Percentiles rank a stretch among this genome's conserved stretches.
Conservation (phyloP, 1,140 invertebrate genomes). For the Panulirus ornatus region DNA sequence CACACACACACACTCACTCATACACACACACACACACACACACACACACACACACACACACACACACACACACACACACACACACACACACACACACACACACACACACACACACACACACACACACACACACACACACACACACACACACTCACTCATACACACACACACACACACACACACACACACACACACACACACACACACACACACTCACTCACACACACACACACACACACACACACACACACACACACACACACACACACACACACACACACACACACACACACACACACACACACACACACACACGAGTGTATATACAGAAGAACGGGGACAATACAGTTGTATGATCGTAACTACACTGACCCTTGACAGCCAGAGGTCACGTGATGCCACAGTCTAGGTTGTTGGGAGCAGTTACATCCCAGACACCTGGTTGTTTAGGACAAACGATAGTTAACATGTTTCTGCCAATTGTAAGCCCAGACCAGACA, state of each 20-base stretch:
- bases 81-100: not conserved
- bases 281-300: not conserved
- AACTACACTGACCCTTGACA: too few relatives aligned
- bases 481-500: too few relatives aligned
- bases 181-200: constrained; percentile 1
- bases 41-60: not conserved
- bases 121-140: not conserved
- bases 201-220: not conserved
- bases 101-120: not conserved
- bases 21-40: too few relatives aligned
- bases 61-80: constrained; percentile 4
- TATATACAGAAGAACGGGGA: not conserved
- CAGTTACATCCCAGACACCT: too few relatives aligned
- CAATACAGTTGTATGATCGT: not conserved
- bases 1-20: too few relatives aligned
- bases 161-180: not conserved
- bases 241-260: too few relatives aligned
- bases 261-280: not conserved
- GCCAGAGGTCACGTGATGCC: too few relatives aligned
- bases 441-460: too few relatives aligned
- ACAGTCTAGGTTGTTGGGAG: too few relatives aligned
- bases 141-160: not conserved
- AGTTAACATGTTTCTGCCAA: too few relatives aligned
- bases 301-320: not conserved
- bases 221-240: not conserved